These are phyloP conservation scores for Notodonta ziczac DNA, from an alignment of 2,888 invertebrate genomes.

Conservation along the genomic window DNA sequence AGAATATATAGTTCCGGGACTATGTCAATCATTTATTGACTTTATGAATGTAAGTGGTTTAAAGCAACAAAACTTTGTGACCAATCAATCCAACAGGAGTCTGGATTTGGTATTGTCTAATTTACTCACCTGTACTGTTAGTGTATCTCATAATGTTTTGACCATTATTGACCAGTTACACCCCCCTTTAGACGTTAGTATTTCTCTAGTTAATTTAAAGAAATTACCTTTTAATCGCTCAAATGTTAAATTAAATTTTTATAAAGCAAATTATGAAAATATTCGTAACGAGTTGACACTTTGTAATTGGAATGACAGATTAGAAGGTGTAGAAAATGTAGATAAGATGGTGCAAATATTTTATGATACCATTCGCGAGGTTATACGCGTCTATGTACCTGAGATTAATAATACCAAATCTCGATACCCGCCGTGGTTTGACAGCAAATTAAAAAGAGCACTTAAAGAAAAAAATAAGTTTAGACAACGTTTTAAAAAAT, in stretches of 20 bases:
- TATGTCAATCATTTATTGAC: slow-evolving; percentile 3
- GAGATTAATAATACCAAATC: background rate
- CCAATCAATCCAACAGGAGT: slow-evolving; percentile 1
- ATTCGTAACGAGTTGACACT: background rate
- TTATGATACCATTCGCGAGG: background rate
- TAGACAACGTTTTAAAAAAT: slow-evolving; percentile 5
- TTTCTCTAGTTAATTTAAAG: background rate
- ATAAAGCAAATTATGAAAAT: slow-evolving; percentile 2
- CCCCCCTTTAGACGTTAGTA: slow-evolving; percentile 1
- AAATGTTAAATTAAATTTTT: slow-evolving; percentile 2
- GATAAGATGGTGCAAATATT: slow-evolving; percentile 2
- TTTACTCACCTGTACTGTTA: background rate
- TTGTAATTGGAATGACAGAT: background rate
- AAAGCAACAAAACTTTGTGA: background rate
- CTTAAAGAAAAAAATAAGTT: slow-evolving; percentile 4
- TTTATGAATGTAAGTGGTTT: slow-evolving; percentile 1
- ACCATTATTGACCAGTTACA: slow-evolving; percentile 3
- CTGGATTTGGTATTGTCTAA: slow-evolving; percentile 7
- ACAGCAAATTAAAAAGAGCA: background rate
- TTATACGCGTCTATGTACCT: slow-evolving; percentile 4
- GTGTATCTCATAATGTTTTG: background rate
- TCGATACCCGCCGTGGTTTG: slow-evolving; percentile 5
- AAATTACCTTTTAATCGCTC: background rate
- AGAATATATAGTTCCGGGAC: background rate
- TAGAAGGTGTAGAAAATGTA: slow-evolving; percentile 1